Percentiles rank a stretch among this genome's conserved stretches.
These are phyloP conservation scores for Eupsittula cactorum DNA, from an alignment of 2,113 vertebrate species.

Conservation along the genomic window DNA sequence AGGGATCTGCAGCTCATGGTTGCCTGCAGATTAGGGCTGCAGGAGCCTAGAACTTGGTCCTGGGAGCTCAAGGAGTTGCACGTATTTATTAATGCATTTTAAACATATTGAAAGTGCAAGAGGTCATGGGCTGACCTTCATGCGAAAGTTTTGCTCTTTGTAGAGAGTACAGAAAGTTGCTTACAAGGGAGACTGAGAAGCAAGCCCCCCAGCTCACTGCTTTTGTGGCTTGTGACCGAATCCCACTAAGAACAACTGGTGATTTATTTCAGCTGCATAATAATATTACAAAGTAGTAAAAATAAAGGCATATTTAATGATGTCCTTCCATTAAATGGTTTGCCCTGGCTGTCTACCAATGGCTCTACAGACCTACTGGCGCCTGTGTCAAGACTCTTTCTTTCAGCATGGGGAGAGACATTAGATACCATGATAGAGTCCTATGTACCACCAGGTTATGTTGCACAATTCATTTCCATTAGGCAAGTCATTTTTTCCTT, in stretches of 20 bases:
- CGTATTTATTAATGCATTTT: background rate
- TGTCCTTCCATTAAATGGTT: conserved; percentile 62
- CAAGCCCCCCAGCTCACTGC: background rate
- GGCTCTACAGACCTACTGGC: conserved; percentile 52
- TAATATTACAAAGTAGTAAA: conserved; percentile 63
- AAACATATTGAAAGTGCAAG: background rate
- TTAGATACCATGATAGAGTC: conserved; percentile 13
- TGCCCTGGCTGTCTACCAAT: conserved; percentile 60
- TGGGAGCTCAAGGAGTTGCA: background rate
- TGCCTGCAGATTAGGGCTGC: background rate
- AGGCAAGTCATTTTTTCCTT: conserved; percentile 10
- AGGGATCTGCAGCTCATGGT: background rate
- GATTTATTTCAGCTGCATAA: conserved; percentile 64
- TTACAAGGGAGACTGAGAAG: background rate
- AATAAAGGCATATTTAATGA: conserved; percentile 60
- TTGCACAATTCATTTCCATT: conserved; percentile 43
- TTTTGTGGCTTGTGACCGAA: conserved; percentile 25
- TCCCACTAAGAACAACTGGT: conserved; percentile 45
- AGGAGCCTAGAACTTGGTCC: background rate
- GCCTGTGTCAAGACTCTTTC: conserved; percentile 36
- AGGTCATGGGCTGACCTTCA: background rate
- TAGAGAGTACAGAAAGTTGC: background rate
- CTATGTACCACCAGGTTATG: conserved; percentile 38
- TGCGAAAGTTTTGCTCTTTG: background rate
- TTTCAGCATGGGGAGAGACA: background rate